Evolutionary conservation across 2,888 invertebrate species (phyloP), one percentile per base, ranked within the genome.

Genomic region (Andrena camellia): DNA sequence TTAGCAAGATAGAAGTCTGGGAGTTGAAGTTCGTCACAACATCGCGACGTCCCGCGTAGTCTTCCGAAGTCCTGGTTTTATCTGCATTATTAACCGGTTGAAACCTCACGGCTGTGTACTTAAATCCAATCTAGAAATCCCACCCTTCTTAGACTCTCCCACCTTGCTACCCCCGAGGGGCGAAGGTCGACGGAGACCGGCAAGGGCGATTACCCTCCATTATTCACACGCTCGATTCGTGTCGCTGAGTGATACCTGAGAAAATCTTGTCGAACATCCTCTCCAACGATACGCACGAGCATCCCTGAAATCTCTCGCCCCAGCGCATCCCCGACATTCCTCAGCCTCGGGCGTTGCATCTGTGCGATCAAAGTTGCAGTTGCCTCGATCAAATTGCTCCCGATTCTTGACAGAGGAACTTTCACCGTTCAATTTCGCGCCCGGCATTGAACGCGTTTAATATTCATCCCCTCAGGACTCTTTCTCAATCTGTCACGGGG

Each of bases 101-200:
- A 90, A 93, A 92, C 91, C 91, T 91, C 89, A 90, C 87, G 91
- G 90, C 91, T 90, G 92, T 92, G 91, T 92, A 92, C 92, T 93
- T 90, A 91, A 92, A 92, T 92, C 90, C 90, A 92, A 93, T 93
- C 91, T 89, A 89, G 91, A 90, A 91, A 92, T 92, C 90, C 88
- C 89, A 86, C 86, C 90, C 88, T 89, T 86, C 87, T 59, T 76
- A 86, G 81, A 86, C 83, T 86, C 83, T 74, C 84, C 85, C 81
- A 85, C 87, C 82, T 81, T 17, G 64, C 81, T 86, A 71, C 79
- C 88, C 84, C 54, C 82, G 64, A 73, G 88, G 84, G 84, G 84
- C 85, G 81, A 87, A 90, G 86, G 88, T 88, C 84, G 89, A 89
- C 88, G 83, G 87, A 90, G 90, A 90, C 89, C 88, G 83, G 90